A percentile compares a stretch with the other conserved stretches of the same genome.
Conservation (phyloP, 2,888 invertebrate species). For the Eupithecia inturbata region DNA sequence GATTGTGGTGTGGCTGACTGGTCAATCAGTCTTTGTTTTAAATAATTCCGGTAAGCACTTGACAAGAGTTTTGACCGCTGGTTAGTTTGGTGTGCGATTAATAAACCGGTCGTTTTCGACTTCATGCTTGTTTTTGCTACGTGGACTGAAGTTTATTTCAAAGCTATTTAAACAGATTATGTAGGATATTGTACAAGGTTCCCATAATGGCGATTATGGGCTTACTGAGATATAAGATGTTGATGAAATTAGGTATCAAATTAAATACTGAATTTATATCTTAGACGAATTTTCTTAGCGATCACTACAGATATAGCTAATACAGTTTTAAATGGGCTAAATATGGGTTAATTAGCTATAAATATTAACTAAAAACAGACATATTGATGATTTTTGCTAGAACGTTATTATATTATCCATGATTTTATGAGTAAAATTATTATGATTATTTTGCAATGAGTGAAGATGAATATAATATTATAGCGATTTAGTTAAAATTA, state of each 20-base stretch:
- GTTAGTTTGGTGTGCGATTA: neutral
- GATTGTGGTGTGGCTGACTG: neutral
- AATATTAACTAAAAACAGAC: neutral
- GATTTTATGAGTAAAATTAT: neutral
- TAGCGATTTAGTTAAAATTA: conserved; percentile 18
- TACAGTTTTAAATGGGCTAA: neutral
- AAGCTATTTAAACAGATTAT: neutral
- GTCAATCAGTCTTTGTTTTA: neutral
- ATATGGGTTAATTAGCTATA: neutral
- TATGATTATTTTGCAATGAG: conserved; percentile 9
- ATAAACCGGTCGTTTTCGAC: too few relatives aligned
- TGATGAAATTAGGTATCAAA: neutral
- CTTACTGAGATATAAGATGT: neutral
- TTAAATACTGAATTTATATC: neutral
- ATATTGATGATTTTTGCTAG: neutral
- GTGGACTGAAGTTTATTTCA: neutral
- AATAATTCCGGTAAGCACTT: neutral
- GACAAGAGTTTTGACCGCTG: neutral
- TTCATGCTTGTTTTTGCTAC: neutral
- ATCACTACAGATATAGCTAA: neutral
- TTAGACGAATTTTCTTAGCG: neutral
- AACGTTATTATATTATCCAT: neutral
- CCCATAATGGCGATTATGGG: neutral
- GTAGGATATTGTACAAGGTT: neutral
- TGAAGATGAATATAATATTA: conserved; percentile 21